phyloP scores from a whole-genome alignment of 2,113 vertebrate genomes.

The Bufo gargarizans region DNA sequence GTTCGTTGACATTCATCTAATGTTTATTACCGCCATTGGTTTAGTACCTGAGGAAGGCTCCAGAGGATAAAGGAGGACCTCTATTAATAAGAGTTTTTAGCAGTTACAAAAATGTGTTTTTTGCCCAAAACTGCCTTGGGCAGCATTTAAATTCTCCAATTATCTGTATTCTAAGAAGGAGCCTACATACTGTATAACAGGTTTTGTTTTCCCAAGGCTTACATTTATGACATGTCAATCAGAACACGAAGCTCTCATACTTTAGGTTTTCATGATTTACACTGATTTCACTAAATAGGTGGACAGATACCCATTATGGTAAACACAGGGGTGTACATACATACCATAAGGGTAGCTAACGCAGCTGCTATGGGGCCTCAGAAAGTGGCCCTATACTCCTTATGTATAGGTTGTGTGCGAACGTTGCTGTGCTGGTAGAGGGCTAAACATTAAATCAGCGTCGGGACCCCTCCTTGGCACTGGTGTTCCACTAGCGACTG shows the following conservation, averaged over 20 bases:
- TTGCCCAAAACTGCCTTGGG: too few species aligned
- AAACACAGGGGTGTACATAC: background rate
- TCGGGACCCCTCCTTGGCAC: background rate
- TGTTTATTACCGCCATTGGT: background rate
- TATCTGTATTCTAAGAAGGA: background rate
- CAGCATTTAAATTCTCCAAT: too few species aligned
- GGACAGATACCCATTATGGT: too few species aligned
- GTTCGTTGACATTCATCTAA: too few species aligned
- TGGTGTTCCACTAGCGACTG: too few species aligned
- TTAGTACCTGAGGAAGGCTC: background rate
- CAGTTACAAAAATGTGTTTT: too few species aligned
- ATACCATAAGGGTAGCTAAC: background rate
- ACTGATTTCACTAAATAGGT: too few species aligned
- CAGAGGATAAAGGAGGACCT: background rate
- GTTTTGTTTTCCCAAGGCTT: background rate
- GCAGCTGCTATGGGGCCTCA: background rate
- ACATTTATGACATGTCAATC: background rate
- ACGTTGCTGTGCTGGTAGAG: background rate
- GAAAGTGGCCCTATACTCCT: background rate
- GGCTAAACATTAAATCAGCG: background rate
- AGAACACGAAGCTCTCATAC: background rate
- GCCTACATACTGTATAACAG: background rate
- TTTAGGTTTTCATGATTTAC: too few species aligned
- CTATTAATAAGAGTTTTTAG: too few species aligned
- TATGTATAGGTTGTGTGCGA: background rate